These are phyloP conservation scores for Ferrisia virgata DNA, from an alignment of 2,888 invertebrate species.

Conservation along the genomic window DNA sequence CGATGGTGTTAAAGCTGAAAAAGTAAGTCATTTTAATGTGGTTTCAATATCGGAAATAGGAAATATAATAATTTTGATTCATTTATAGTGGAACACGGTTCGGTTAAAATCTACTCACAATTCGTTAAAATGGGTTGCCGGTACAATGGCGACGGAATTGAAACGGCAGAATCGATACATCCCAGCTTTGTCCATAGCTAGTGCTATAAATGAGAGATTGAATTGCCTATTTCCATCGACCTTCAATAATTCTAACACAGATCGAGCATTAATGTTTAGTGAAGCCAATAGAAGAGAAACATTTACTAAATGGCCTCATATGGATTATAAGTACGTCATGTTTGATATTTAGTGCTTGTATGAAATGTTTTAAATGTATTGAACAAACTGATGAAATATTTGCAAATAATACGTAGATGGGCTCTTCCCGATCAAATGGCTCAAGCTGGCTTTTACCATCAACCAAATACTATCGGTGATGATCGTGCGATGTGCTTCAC, in stretches of 20 bases:
- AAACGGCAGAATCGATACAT: conserved; percentile 77
- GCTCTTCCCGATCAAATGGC: conserved; percentile 94
- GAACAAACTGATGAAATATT: background rate
- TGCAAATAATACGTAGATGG: conserved; percentile 64
- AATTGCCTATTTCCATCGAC: conserved; percentile 60
- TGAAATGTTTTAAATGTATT: background rate
- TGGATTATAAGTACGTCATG: conserved; percentile 82
- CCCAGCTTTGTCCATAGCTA: conserved; percentile 83
- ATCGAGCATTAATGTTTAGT: conserved; percentile 77
- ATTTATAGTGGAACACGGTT: conserved; percentile 83
- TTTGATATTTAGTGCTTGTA: background rate
- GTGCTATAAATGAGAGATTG: conserved; percentile 81
- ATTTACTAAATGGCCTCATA: conserved; percentile 92
- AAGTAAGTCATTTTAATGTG: conserved; percentile 59
- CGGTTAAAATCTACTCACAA: conserved; percentile 77
- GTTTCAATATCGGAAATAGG: background rate
- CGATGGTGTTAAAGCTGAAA: conserved; percentile 85
- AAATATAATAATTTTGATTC: conserved; percentile 47
- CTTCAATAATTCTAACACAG: conserved; percentile 54
- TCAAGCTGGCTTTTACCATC: conserved; percentile 94
- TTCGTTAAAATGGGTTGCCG: conserved; percentile 74
- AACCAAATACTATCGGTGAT: conserved; percentile 83
- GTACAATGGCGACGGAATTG: conserved; percentile 75
- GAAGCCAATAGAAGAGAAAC: conserved; percentile 87
- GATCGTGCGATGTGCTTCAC: conserved; percentile 96